A percentile compares a stretch with the other conserved stretches of the same genome.
These are phyloP conservation scores for Acromyrmex echinatior DNA, from an alignment of 1,140 invertebrate species.

Conservation along the genomic window DNA sequence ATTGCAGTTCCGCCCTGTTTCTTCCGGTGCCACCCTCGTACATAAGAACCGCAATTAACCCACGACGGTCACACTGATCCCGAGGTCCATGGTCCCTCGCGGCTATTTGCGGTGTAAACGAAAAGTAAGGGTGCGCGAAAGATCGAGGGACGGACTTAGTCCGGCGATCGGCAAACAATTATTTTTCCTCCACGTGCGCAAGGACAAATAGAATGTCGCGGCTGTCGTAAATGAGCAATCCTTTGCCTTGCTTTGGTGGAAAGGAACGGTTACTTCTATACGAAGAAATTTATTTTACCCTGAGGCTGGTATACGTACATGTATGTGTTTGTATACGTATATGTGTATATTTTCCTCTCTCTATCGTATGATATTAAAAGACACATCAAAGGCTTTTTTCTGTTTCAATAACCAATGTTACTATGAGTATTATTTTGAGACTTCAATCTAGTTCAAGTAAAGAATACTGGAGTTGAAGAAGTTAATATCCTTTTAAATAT, in stretches of 20 bases:
- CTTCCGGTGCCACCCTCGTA: conserved; percentile 42
- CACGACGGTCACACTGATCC: conserved; percentile 37
- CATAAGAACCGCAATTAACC: conserved; percentile 78
- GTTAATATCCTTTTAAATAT: background rate
- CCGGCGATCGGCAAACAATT: conserved; percentile 72
- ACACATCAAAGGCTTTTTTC: background rate
- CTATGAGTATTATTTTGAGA: background rate
- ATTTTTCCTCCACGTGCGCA: conserved; percentile 57
- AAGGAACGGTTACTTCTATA: conserved; percentile 9
- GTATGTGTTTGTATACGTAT: no score
- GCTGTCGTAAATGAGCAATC: conserved; percentile 64
- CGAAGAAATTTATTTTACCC: conserved; percentile 20
- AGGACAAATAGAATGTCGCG: conserved; percentile 59
- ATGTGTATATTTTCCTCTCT: background rate
- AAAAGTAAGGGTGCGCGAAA: conserved; percentile 65
- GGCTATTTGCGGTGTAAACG: conserved; percentile 76
- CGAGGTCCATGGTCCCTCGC: conserved; percentile 40
- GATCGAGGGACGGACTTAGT: conserved; percentile 7
- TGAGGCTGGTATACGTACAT: background rate
- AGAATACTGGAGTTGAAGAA: background rate
- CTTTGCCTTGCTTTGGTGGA: conserved; percentile 50
- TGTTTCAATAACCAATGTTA: background rate
- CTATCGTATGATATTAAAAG: conserved; percentile 26
- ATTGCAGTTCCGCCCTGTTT: conserved; percentile 60
- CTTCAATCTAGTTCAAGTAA: background rate